Evolutionary conservation across 2,888 invertebrate genomes (phyloP).

Genomic region (Neoaliturus tenellus): DNA sequence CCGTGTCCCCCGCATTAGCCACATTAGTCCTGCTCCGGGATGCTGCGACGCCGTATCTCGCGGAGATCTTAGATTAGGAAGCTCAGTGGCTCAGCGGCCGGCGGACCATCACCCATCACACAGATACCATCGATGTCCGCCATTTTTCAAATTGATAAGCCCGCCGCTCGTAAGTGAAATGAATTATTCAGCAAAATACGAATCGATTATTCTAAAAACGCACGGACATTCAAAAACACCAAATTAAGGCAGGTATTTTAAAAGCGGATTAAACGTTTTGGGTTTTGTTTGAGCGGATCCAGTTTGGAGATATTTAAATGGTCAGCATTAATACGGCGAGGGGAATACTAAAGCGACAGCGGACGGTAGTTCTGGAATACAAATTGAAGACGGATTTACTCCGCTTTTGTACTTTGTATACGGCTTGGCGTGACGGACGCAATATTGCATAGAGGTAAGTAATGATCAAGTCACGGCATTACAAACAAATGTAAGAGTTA

Average conservation of each 20-base stretch:
- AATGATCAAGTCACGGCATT: too few relatives aligned
- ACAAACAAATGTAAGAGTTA: too few relatives aligned
- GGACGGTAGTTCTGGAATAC: neutral
- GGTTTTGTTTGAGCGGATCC: constrained; percentile 23
- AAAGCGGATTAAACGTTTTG: constrained; percentile 34
- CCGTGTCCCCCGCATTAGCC: too few relatives aligned
- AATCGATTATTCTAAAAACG: constrained; percentile 35
- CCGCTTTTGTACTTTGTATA: too few relatives aligned
- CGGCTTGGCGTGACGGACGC: too few relatives aligned
- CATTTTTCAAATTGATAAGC: constrained; percentile 50
- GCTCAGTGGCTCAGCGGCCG: constrained; percentile 22
- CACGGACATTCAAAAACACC: constrained; percentile 20
- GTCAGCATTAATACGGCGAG: constrained; percentile 15
- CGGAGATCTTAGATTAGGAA: neutral
- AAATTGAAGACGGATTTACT: constrained; percentile 9
- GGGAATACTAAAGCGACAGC: neutral
- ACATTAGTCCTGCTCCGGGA: neutral
- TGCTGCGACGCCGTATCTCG: neutral
- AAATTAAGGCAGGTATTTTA: constrained; percentile 44
- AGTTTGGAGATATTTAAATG: constrained; percentile 38
- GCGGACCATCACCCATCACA: constrained; percentile 23
- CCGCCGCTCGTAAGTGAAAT: constrained; percentile 36
- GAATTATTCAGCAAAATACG: constrained; percentile 44
- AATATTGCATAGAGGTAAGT: too few relatives aligned
- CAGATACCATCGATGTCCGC: constrained; percentile 31